Conservation (phyloP, 2,888 invertebrate species). For the Yponomeuta sedellus region DNA sequence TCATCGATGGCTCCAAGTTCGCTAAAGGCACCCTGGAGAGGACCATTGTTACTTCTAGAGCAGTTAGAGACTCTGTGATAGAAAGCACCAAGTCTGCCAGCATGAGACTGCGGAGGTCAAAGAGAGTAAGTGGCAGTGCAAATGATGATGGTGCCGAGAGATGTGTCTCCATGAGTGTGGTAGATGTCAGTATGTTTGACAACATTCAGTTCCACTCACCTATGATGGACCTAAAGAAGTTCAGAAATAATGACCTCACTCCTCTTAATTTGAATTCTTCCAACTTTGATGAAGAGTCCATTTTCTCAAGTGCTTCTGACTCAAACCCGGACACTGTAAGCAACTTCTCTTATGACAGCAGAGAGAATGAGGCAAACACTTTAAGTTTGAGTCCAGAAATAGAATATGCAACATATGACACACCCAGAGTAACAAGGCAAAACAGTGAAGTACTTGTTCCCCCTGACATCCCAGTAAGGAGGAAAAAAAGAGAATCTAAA, state of each 20-base stretch:
- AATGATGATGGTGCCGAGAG: conserved; percentile 40
- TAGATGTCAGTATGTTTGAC: conserved; percentile 78
- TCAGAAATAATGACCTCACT: conserved; percentile 32
- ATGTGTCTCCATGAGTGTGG: conserved; percentile 75
- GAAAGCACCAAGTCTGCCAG: conserved; percentile 78
- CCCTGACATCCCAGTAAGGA: conserved; percentile 52
- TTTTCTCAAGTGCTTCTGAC: conserved; percentile 59
- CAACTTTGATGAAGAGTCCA: conserved; percentile 54
- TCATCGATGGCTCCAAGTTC: conserved; percentile 56
- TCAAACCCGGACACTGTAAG: conserved; percentile 52
- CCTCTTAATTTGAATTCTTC: conserved; percentile 41
- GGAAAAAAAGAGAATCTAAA: conserved; percentile 41
- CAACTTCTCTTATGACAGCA: conserved; percentile 52
- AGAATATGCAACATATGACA: conserved; percentile 55
- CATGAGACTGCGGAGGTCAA: conserved; percentile 55
- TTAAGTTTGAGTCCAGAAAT: conserved; percentile 30
- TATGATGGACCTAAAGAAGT: conserved; percentile 59
- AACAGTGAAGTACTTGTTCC: conserved; percentile 48
- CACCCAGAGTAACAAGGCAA: conserved; percentile 49
- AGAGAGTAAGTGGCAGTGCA: conserved; percentile 28
- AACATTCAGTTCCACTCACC: conserved; percentile 81
- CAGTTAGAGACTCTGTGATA: conserved; percentile 74
- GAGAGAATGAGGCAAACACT: conserved; percentile 41
- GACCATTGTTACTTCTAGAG: conserved; percentile 65
- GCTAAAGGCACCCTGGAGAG: conserved; percentile 67